Base-by-base conservation (phyloP, 2,888 invertebrate genomes). In the Synergus itoensis region DNA sequence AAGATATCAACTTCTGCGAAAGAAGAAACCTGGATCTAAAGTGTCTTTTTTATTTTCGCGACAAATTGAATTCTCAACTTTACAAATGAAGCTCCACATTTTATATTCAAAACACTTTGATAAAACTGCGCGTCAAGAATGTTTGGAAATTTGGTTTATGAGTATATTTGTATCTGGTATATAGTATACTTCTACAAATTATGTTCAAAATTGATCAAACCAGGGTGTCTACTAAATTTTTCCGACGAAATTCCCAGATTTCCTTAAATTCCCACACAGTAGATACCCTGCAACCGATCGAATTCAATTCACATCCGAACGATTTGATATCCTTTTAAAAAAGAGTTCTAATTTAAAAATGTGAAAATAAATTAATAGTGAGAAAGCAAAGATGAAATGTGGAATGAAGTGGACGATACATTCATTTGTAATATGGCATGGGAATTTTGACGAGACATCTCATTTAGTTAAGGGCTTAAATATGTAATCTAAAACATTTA, bases 401-500 rank as follows among this genome's bases (percentile, higher is more conserved):
- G 16, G 16, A 48, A 48, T 48, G 48, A 48, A 48, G n/a, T 48
- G 48, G 16, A 21, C 2, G 21, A 65, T 12, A 18, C 14, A 45
- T 21, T 43, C 14, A 69, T 3, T 21, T 69, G 11, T 28, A 67
- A 40, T 60, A 21, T 60, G 9, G 16, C 21, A 73, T 9, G 1
- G 14, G 28, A n/a, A 69, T 45, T 69, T 45, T 69, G 16, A 69
- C 16, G 48, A 48, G 48, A 53, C 28, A 48, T 36, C 9, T n/a
- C 16, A 16, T 73, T 73, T 53, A 73, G 48, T 36, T 53, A 69
- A 21, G 36, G 16, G 9, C 16, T 69, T 48, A 18, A 21, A 69
- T 36, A 28, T 28, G 3, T 28, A 53, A 73, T 73, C 73, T 53
- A 9, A 53, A 73, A 73, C 5, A 73, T 73, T 36, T 48, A 36